Evolutionary conservation across 2,888 invertebrate genomes (phyloP).

Genomic region (Leptopilina drosophilae): DNA sequence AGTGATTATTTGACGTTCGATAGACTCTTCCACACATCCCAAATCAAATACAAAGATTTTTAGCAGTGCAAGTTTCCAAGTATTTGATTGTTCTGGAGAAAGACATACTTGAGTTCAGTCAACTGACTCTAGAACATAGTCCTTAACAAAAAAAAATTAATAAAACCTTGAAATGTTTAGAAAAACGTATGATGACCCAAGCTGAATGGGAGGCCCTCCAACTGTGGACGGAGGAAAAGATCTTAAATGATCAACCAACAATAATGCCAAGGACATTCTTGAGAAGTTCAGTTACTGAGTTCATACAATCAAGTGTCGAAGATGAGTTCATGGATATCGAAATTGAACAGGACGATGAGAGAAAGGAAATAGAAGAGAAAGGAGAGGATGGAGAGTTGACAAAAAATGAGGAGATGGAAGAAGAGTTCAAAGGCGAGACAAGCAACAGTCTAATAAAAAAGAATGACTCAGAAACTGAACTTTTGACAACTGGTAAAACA

Average conservation of each 20-base stretch:
- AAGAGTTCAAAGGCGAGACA: neutral
- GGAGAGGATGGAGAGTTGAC: neutral
- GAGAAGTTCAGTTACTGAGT: neutral
- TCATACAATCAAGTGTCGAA: neutral
- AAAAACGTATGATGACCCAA: neutral
- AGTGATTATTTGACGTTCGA: too few relatives aligned
- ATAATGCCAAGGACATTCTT: neutral
- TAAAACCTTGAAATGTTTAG: neutral
- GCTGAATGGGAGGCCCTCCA: neutral
- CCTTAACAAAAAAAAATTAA: neutral
- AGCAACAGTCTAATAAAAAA: neutral
- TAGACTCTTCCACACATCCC: neutral
- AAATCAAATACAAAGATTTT: neutral
- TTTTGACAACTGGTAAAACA: neutral
- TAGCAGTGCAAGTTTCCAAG: neutral
- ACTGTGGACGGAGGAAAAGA: neutral
- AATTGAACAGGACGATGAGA: neutral
- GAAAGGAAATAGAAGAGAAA: too few relatives aligned
- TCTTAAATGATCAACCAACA: neutral
- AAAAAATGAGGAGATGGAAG: too few relatives aligned
- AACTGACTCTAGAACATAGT: neutral
- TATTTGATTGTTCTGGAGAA: neutral
- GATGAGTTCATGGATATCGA: too few relatives aligned
- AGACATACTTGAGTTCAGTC: neutral
- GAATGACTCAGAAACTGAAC: neutral